Conservation (phyloP, 2,797 vertebrate species). For the Apodemus agrarius region DNA sequence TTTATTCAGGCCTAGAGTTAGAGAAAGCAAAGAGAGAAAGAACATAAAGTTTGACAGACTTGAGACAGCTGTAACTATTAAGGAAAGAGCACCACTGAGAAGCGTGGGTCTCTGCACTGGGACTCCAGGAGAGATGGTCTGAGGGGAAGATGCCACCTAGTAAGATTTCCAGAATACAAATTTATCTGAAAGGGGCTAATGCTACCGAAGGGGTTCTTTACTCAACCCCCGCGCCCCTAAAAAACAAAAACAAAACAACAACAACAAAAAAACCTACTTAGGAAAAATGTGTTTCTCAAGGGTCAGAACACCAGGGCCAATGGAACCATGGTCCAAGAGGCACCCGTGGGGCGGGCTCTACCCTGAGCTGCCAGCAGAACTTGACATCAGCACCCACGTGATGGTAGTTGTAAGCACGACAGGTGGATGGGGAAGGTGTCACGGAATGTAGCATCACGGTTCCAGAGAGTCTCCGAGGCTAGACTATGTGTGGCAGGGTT, state of each 20-base stretch:
- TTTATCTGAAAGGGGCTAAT: not conserved
- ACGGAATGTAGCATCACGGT: not conserved
- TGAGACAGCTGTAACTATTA: not conserved
- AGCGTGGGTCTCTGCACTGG: not conserved
- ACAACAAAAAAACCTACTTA: not conserved
- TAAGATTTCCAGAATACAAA: not conserved
- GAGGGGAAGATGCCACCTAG: not conserved
- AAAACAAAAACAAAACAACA: not conserved
- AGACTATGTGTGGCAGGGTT: not conserved
- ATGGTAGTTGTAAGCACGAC: not conserved
- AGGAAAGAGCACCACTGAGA: too few species aligned
- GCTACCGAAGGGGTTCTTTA: too few species aligned
- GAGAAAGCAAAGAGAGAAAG: not conserved
- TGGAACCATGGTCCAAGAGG: not conserved
- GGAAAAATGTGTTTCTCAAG: not conserved
- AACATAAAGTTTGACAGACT: not conserved
- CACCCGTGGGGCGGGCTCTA: not conserved
- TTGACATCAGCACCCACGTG: not conserved
- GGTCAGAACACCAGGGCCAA: not conserved
- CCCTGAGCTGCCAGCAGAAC: not conserved
- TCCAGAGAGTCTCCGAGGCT: not conserved
- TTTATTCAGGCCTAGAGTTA: not conserved
- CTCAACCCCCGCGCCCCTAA: not conserved
- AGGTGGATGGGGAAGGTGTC: not conserved
- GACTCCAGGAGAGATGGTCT: not conserved